These are phyloP conservation scores for Drymodes brunneopygia DNA, from an alignment of 2,113 vertebrate genomes.

Conservation along the genomic window DNA sequence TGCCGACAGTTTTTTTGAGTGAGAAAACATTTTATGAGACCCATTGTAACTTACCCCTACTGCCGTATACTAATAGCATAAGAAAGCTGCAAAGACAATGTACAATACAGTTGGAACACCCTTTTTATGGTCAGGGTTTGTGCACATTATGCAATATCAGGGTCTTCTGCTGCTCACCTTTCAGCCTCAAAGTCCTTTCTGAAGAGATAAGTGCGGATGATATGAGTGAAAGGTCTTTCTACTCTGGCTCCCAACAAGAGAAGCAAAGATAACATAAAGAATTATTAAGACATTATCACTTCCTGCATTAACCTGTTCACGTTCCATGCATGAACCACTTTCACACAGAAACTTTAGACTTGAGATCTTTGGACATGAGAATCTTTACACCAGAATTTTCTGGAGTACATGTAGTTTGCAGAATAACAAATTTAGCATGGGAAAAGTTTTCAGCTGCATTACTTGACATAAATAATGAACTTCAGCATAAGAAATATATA, in stretches of 20 bases:
- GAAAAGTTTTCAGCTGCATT: not conserved
- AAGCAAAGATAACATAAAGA: constrained; percentile 21
- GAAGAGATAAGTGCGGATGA: constrained; percentile 4
- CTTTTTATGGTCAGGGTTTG: not conserved
- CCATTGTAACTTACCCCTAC: not conserved
- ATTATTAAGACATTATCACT: constrained; percentile 3
- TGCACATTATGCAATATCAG: not conserved
- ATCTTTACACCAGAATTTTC: not conserved
- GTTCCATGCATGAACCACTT: not conserved
- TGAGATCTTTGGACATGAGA: not conserved
- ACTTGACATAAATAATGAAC: not conserved
- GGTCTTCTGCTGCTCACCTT: not conserved
- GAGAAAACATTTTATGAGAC: not conserved
- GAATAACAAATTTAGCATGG: not conserved
- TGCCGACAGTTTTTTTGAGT: not conserved
- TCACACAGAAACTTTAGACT: not conserved
- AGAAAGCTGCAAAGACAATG: not conserved
- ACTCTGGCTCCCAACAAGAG: not conserved
- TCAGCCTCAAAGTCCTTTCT: constrained; percentile 9
- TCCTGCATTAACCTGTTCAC: not conserved
- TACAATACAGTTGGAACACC: not conserved
- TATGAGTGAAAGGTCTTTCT: constrained; percentile 22
- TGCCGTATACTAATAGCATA: not conserved
- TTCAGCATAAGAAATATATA: not conserved
- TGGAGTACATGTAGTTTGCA: not conserved